Conservation (phyloP, 2,113 vertebrate genomes). For the Pelobates fuscus region DNA sequence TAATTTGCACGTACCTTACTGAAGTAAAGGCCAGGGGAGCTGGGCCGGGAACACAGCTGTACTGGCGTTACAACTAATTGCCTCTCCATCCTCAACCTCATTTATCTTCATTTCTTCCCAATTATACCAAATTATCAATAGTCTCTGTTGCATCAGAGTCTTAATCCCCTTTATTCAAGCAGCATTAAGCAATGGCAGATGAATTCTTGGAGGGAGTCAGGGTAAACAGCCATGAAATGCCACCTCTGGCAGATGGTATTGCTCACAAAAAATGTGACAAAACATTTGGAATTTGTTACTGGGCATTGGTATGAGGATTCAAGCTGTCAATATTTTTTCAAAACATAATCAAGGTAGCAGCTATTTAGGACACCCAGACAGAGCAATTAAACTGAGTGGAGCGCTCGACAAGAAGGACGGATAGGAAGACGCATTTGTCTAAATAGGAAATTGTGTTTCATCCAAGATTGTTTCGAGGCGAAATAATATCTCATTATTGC, state of each 20-base stretch:
- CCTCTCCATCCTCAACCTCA: conserved; percentile 85
- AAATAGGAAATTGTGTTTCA: neutral
- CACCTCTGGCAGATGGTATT: conserved; percentile 87
- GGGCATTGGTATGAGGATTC: conserved; percentile 71
- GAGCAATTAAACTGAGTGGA: conserved; percentile 43
- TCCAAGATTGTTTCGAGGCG: neutral
- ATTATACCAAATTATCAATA: conserved; percentile 94
- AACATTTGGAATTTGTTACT: conserved; percentile 82
- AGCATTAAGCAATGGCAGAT: conserved; percentile 86
- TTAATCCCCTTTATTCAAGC: conserved; percentile 86
- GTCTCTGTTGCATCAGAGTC: conserved; percentile 88
- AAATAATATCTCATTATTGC: neutral
- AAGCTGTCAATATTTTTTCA: conserved; percentile 84
- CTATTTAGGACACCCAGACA: conserved; percentile 57
- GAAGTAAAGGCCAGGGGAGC: conserved; percentile 76
- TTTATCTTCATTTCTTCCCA: conserved; percentile 95
- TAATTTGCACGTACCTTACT: conserved; percentile 79
- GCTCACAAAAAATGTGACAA: conserved; percentile 85
- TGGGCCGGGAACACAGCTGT: conserved; percentile 84
- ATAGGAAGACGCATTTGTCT: neutral
- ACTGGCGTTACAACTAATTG: conserved; percentile 82
- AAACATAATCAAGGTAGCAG: conserved; percentile 69
- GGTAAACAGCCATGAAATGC: conserved; percentile 88
- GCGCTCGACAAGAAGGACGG: neutral
- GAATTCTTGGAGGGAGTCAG: conserved; percentile 88